Evolutionary conservation across 2,888 invertebrate species (phyloP), one percentile per base, ranked within the genome.

Genomic region (Lissonota sp.): DNA sequence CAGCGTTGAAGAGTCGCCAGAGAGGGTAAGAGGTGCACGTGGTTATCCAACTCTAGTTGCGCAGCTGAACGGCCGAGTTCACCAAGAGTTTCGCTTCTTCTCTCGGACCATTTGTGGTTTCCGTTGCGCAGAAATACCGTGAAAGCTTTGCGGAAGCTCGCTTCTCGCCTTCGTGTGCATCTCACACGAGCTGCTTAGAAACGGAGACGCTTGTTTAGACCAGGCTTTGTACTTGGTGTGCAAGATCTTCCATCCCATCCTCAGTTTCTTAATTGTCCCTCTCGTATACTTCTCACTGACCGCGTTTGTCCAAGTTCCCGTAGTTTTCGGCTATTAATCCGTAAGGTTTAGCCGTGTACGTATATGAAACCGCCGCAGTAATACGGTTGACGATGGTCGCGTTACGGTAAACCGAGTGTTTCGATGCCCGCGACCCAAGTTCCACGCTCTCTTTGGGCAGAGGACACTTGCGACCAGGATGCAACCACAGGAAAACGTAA

Each of bases 341-440:
- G 39, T 26, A 14, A 57, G n/a, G 26, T 26, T n/a, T 7, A 57
- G 14, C 7, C 6, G 26, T 12, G n/a, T 12, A 12, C 8, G 14
- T 16, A 55, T 55, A 57, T 51, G 39, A 46, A 57, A 55, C 49
- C 69, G 46, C 53, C 10, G 63, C 46, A 39, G 40, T 64, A 26
- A 75, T 79, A 88, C 86, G 88, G 88, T 86, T 71, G 85, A 85
- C 86, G 87, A 87, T 87, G 91, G 91, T 90, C 87, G 77, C 90
- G 88, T 91, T 91, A 88, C 82, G 91, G 91, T 90, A 86, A 83
- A 87, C 91, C 90, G 84, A 88, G 85, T 88, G 88, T 90, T 91
- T 90, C 86, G 88, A 90, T 86, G 86, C 79, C 71, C 82, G 66
- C 82, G 66, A 78, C 76, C 72, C 42, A 74, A 84, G 83, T 77